Evolutionary conservation across 2,113 vertebrate species (phyloP), one percentile per base, ranked within the genome.

Genomic region (Onychostruthus taczanowskii): DNA sequence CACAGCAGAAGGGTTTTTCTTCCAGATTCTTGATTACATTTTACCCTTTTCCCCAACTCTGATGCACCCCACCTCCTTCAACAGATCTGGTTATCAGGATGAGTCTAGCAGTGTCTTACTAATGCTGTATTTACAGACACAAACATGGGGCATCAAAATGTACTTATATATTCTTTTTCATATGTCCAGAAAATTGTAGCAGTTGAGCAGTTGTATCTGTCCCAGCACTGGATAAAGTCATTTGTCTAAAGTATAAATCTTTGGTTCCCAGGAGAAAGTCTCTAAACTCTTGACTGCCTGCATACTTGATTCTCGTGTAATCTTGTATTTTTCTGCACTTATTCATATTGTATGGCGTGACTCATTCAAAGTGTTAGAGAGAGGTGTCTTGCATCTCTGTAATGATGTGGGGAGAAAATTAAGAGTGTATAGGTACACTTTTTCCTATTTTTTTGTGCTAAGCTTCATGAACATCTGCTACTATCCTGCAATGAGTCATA

Each of bases 401-500:
- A 61, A 75, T 14, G 53, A 78, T 6, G 31, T 13, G 8, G 27
- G 46, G n/a, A 92, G 81, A 91, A 95, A 81, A 83, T 44, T 22
- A 31, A 20, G 76, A 79, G 5, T n/a, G 5, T 53, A 68, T 66
- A 30, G 46, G 16, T 43, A 49, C 2, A 31, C 62, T 69, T 87
- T 85, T 70, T 69, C 11, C 47, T 46, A 4, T 30, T 84, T 86
- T 75, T 35, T 67, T 79, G 72, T 78, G 13, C 56, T 61, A 46
- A 80, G 31, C 28, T 92, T 23, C 46, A 55, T n/a, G n/a, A 86
- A 81, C 64, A 89, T 68, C 80, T 90, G 70, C 44, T 89, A 13
- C 61, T 85, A 80, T 69, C 74, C 35, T 80, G 52, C 22, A 83
- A 77, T 89, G 83, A 95, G 63, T 94, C 95, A 97, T 61, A 46